Conservation (phyloP, 2,888 invertebrate species). For the Peribatodes rhomboidaria region DNA sequence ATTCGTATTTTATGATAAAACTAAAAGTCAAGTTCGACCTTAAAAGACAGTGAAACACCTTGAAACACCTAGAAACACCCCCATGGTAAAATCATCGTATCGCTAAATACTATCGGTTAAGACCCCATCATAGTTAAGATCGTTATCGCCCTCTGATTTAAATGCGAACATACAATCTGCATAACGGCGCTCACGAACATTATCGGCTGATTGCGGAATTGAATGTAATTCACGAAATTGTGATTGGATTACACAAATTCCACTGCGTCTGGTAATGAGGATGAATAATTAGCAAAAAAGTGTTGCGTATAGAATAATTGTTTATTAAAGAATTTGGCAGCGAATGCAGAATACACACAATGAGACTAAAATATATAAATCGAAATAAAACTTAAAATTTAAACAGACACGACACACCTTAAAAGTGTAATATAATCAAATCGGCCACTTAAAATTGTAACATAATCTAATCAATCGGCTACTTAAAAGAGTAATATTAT, state of each 20-base stretch:
- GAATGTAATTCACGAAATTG: slow-evolving; percentile 46
- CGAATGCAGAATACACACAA: too few relatives aligned
- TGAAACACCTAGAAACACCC: not conserved
- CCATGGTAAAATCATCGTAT: not conserved
- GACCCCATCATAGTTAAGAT: not conserved
- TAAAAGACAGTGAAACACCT: too few relatives aligned
- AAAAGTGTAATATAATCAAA: too few relatives aligned
- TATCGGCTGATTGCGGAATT: slow-evolving; percentile 60
- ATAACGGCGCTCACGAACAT: slow-evolving; percentile 61
- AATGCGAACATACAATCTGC: slow-evolving; percentile 66
- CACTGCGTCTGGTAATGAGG: not conserved
- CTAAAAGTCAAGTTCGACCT: too few relatives aligned
- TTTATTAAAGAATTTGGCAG: too few relatives aligned
- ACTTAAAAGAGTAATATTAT: too few relatives aligned
- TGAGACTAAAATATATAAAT: too few relatives aligned
- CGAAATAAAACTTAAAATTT: too few relatives aligned
- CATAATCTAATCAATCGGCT: too few relatives aligned
- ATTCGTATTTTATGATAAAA: too few relatives aligned
- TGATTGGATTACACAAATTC: not conserved
- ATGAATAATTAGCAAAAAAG: not conserved
- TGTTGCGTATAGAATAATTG: not conserved
- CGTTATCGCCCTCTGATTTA: slow-evolving; percentile 54
- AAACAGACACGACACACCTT: too few relatives aligned
- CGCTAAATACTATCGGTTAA: not conserved
- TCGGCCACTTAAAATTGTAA: too few relatives aligned